Evolutionary conservation across 2,113 vertebrate genomes (phyloP), one percentile per base, ranked within the genome.

Genomic region (Girardinichthys multiradiatus): DNA sequence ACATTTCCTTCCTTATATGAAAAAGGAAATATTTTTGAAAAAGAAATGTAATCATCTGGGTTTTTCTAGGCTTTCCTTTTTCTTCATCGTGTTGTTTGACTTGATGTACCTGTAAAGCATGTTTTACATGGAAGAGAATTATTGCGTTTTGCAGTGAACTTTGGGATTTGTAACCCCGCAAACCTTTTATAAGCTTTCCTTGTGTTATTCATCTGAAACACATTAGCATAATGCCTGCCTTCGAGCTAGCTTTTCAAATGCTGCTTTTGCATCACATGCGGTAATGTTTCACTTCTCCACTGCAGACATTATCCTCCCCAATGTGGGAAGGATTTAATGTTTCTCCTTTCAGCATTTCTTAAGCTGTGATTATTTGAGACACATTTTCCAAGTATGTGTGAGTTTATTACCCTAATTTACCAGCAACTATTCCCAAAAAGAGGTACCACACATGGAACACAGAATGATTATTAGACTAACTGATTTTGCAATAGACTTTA

Each of bases 1-100:
- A 28, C 57, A 48, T 71, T 71, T 59, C 54, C 51, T 71, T 65
- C n/a, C 28, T 48, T 15, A 45, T 57, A 31, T 42, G 59, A 51
- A 59, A 57, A 61, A 59, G 59, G 29, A 66, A 66, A 59, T 27
- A 15, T 39, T 64, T 42, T 39, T 26, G 8, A 4, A 51, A 6
- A 51, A 4, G 0, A 51, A 67, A 67, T 19, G 19, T 30, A 24
- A 67, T 31, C 27, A n/a, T 37, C 27, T 68, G 29, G 33, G 30
- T n/a, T 68, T 57, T 57, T 6, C n/a, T 57, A 24, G 17, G 10
- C 21, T 54, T n/a, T n/a, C 19, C 4, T 33, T 57, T 54, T 9
- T 27, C 10, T 27, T 27, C 12, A 39, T 0, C 11, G 42, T 28
- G 64, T 28, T 54, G 29, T 15, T 26, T 51, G 42, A 21, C 29